Evolutionary conservation across 2,888 invertebrate genomes (phyloP).

Genomic region (Chaitophorus viminalis): DNA sequence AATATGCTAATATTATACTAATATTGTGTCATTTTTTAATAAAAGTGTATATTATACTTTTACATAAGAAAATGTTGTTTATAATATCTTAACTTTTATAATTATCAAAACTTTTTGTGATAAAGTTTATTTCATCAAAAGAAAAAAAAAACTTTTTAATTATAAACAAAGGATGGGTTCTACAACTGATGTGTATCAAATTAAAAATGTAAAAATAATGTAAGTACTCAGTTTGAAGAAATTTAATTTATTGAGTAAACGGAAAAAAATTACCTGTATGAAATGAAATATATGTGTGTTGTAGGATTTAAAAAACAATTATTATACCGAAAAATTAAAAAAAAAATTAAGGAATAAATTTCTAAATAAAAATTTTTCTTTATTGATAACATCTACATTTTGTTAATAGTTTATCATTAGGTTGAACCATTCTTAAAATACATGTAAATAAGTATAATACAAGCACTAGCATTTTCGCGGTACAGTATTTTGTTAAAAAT

Average conservation of each 20-base stretch:
- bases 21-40: not conserved
- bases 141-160: not conserved
- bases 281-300: too few species aligned
- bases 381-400: too few species aligned
- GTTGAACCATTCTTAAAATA: too few species aligned
- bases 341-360: too few species aligned
- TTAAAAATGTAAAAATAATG: not conserved
- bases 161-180: not conserved
- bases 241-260: not conserved
- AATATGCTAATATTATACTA: not conserved
- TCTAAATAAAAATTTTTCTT: too few species aligned
- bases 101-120: not conserved
- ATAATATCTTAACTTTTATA: slow-evolving; percentile 6
- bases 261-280: not conserved
- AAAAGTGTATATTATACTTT: not conserved
- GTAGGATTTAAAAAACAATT: too few species aligned
- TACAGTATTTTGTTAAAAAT: too few species aligned
- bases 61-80: not conserved
- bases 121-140: not conserved
- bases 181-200: not conserved
- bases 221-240: not conserved
- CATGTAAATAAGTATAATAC: too few species aligned
- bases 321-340: too few species aligned
- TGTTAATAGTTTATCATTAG: too few species aligned
- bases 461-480: too few species aligned